phyloP scores from a whole-genome alignment of 2,113 vertebrate species.

The Pachyramphus minor region DNA sequence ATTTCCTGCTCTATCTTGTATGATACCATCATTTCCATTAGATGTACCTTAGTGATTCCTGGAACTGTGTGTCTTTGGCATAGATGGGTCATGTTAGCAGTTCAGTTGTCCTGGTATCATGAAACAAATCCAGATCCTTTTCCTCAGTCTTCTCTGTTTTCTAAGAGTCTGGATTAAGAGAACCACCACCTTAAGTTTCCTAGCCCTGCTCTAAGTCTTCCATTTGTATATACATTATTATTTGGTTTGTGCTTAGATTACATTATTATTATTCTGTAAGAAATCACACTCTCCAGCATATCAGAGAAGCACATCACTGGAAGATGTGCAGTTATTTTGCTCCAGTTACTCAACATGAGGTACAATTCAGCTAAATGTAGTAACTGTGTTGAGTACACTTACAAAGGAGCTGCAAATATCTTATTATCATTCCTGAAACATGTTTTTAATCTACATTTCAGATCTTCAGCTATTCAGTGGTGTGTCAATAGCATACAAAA shows the following conservation, averaged over 20 bases:
- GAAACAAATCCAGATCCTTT: background rate
- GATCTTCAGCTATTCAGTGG: background rate
- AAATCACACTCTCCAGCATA: background rate
- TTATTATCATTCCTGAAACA: background rate
- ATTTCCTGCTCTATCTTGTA: background rate
- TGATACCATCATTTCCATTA: slow-evolving; percentile 8
- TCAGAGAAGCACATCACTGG: background rate
- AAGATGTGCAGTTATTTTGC: background rate
- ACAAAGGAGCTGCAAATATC: background rate
- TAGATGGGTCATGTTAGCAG: background rate
- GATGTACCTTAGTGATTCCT: slow-evolving; percentile 15
- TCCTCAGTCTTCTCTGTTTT: background rate
- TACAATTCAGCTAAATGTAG: background rate
- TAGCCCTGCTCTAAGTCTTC: background rate
- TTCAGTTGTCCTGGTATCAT: background rate
- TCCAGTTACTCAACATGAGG: background rate
- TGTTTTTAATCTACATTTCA: background rate
- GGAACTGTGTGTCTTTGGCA: background rate
- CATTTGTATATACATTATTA: background rate
- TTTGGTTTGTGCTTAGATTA: background rate
- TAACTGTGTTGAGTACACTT: background rate
- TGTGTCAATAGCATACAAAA: background rate
- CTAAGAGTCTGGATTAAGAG: background rate
- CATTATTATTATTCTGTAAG: background rate
- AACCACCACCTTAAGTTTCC: background rate